Conservation (phyloP, 2,797 vertebrate genomes). For the Enoplosus armatus region DNA sequence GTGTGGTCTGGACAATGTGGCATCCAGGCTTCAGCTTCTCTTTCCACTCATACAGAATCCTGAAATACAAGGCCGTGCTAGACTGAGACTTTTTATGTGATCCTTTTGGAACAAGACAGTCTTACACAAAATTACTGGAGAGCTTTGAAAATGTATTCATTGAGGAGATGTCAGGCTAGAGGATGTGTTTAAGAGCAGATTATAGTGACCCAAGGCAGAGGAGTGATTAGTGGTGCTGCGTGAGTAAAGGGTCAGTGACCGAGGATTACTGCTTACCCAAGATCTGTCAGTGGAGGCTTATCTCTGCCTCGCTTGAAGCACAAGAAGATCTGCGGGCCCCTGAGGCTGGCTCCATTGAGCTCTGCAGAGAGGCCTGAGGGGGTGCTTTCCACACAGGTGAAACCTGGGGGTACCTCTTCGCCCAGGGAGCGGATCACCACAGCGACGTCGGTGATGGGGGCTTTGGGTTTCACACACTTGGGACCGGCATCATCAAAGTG, state of each 20-base stretch:
- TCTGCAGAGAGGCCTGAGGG: slow-evolving; percentile 96
- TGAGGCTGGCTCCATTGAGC: slow-evolving; percentile 95
- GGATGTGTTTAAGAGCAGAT: slow-evolving; percentile 68
- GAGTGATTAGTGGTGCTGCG: slow-evolving; percentile 71
- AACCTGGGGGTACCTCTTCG: slow-evolving; percentile 94
- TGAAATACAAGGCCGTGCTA: slow-evolving; percentile 60
- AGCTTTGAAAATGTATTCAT: slow-evolving; percentile 27
- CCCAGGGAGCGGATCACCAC: slow-evolving; percentile 96
- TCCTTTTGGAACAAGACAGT: neutral
- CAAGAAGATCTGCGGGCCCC: slow-evolving; percentile 95
- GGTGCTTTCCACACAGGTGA: slow-evolving; percentile 93
- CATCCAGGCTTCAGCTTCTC: slow-evolving; percentile 97
- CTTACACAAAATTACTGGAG: neutral
- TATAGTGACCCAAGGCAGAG: slow-evolving; percentile 55
- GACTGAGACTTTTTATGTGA: slow-evolving; percentile 2
- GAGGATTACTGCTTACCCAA: slow-evolving; percentile 91
- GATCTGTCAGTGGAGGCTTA: slow-evolving; percentile 97
- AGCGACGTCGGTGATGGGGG: slow-evolving; percentile 96
- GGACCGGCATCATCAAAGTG: slow-evolving; percentile 93
- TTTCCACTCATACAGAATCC: slow-evolving; percentile 97
- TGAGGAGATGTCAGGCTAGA: slow-evolving; percentile 28
- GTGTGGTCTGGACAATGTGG: slow-evolving; percentile 96
- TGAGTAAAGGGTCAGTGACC: slow-evolving; percentile 69
- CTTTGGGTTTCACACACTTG: slow-evolving; percentile 90
- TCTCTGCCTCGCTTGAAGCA: slow-evolving; percentile 97